Conservation (phyloP, 1,140 invertebrate species). For the Drusus annulatus region DNA sequence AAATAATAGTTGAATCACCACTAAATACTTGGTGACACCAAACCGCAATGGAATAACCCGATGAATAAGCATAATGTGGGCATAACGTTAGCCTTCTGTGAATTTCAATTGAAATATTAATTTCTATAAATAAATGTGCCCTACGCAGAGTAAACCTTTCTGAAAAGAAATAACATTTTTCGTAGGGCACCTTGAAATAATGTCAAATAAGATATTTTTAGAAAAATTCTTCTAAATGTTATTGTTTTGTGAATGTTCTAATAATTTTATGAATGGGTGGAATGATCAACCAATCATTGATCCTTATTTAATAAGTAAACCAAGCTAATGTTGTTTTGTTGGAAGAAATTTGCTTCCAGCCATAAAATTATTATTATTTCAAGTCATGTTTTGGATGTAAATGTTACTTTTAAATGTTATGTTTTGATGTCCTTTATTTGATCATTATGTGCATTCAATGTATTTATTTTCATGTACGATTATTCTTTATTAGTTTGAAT, state of each 20-base stretch:
- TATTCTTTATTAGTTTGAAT: neutral
- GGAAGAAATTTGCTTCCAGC: neutral
- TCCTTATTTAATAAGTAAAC: too few relatives aligned
- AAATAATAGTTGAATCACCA: conserved; percentile 20
- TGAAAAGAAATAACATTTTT: neutral
- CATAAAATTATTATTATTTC: neutral
- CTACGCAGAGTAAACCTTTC: too few relatives aligned
- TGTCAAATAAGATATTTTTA: conserved; percentile 56
- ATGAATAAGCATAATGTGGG: neutral
- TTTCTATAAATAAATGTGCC: too few relatives aligned
- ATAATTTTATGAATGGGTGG: conserved; percentile 5
- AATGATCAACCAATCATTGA: conserved; percentile 9
- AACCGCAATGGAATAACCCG: neutral
- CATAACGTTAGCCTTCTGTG: too few relatives aligned
- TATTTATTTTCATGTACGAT: neutral
- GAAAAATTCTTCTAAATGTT: conserved; percentile 59
- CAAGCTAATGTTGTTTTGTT: neutral
- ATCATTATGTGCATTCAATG: neutral
- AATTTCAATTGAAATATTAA: too few relatives aligned
- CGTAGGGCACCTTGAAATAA: neutral
- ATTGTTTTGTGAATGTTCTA: conserved; percentile 50
- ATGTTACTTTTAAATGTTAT: neutral
- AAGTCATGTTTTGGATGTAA: conserved; percentile 15
- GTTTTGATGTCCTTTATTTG: neutral
- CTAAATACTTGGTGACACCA: neutral